Evolutionary conservation across 2,797 vertebrate species (phyloP).

Genomic region (Helicolenus hilgendorfi): DNA sequence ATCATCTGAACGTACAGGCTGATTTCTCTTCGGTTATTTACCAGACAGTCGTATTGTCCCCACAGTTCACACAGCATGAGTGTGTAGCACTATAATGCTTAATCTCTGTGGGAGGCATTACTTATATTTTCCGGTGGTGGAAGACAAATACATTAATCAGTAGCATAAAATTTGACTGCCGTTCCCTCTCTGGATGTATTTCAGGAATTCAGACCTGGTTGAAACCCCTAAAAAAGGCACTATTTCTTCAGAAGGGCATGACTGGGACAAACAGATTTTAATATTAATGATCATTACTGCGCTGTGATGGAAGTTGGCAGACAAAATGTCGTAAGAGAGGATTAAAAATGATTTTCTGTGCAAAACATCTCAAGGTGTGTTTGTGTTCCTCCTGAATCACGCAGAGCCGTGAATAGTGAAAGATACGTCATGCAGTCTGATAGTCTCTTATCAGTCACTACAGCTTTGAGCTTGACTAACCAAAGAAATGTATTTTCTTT

Average conservation of each 20-base stretch:
- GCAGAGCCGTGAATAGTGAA: conserved; percentile 14
- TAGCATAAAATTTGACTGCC: conserved; percentile 7
- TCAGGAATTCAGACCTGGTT: conserved; percentile 21
- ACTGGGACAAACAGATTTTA: conserved; percentile 61
- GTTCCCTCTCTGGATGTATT: conserved; percentile 12
- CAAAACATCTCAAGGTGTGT: conserved; percentile 39
- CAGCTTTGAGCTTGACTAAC: conserved; percentile 58
- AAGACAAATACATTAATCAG: conserved; percentile 48
- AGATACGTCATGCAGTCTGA: conserved; percentile 13
- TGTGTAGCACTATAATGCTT: background rate
- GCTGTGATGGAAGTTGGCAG: conserved; percentile 39
- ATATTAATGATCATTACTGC: conserved; percentile 54
- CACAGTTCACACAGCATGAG: conserved; percentile 24
- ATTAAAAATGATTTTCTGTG: conserved; percentile 62
- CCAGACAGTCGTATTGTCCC: conserved; percentile 14
- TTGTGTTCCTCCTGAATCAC: conserved; percentile 49
- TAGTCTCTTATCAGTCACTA: conserved; percentile 62
- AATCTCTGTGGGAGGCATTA: conserved; percentile 26
- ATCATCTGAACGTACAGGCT: conserved; percentile 42
- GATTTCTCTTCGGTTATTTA: conserved; percentile 23
- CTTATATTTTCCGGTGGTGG: conserved; percentile 22
- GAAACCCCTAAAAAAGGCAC: background rate
- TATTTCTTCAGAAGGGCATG: conserved; percentile 35
- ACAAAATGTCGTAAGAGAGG: conserved; percentile 45
- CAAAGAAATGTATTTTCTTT: conserved; percentile 5